Percentiles rank a stretch among this genome's conserved stretches.
These are phyloP conservation scores for Antheraea mylitta DNA, from an alignment of 1,140 invertebrate species.

Conservation along the genomic window DNA sequence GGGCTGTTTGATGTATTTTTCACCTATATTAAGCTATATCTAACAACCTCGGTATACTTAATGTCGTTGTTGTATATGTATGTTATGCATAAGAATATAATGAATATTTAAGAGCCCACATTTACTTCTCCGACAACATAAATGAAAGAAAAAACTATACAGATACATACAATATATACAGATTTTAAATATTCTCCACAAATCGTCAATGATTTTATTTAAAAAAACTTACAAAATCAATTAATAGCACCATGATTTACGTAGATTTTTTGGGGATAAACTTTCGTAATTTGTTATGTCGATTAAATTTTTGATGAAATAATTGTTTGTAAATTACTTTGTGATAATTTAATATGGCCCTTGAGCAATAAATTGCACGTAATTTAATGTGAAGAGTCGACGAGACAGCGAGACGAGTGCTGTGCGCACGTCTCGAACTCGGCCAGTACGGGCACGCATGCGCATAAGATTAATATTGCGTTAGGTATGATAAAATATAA, in stretches of 20 bases:
- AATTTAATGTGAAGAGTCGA: conserved; percentile 42
- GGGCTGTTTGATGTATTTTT: too few species aligned
- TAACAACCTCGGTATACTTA: too few species aligned
- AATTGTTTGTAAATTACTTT: conserved; percentile 55
- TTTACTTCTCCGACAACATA: too few species aligned
- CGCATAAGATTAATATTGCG: not conserved
- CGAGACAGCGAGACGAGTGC: conserved; percentile 11
- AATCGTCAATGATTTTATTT: too few species aligned
- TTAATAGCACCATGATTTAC: not conserved
- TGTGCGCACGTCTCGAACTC: conserved; percentile 14
- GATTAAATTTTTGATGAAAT: conserved; percentile 46
- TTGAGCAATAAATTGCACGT: conserved; percentile 54
- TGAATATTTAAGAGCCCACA: too few species aligned
- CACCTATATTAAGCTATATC: too few species aligned
- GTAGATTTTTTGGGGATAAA: not conserved
- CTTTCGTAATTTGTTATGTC: conserved; percentile 23
- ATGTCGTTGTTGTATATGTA: too few species aligned
- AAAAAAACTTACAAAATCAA: not conserved
- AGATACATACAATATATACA: too few species aligned
- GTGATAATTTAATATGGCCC: conserved; percentile 49
- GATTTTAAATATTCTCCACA: too few species aligned
- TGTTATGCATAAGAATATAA: too few species aligned
- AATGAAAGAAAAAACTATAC: too few species aligned
- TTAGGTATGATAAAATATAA: not conserved
- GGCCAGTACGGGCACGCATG: not conserved